Evolutionary conservation across 2,113 vertebrate genomes (phyloP), one percentile per base, ranked within the genome.

Genomic region (Paralichthys olivaceus): DNA sequence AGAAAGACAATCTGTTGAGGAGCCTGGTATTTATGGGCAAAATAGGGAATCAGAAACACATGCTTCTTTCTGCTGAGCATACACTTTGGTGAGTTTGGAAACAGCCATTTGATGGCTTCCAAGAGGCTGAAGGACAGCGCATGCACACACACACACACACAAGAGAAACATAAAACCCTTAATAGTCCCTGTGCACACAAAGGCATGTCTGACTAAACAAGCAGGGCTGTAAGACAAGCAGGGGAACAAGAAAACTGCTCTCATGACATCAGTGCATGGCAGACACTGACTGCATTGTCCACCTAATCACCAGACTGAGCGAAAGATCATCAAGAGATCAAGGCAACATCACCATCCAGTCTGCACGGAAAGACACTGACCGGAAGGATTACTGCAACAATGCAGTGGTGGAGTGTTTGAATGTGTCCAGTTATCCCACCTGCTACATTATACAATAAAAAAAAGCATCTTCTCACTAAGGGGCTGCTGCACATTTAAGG

Each of bases 21-120:
- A 61, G 49, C 43, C 29, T 64, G 29, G 74, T 79, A 85, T 91
- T 91, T 90, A 90, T 57, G 54, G 79, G 82, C 85, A 70, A 17
- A 84, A 67, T 59, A 84, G 69, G 70, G 79, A 92, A 93, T 89
- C 77, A 82, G 84, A 91, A 91, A 89, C 92, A 92, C 81, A 90
- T 92, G 91, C 62, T 22, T 28, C 56, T 83, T 90, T 86, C 74
- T 91, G 89, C 92, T 85, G 87, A 89, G 79, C 72, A 14, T 54
- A 81, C 81, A 79, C 7, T 87, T 78, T 77, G 58, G 59, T 60
- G 4, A 81, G 53, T 83, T 77, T 80, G 59, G 34, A 63, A 84
- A 71, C 25, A 79, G 57, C 62, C 77, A 73, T 87, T 83, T 91
- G 64, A 89, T 77, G 86, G 80, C 47, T 47, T 81, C 61, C 58